Evolutionary conservation across 1,140 invertebrate genomes (phyloP).

Genomic region (Lucilia sericata): DNA sequence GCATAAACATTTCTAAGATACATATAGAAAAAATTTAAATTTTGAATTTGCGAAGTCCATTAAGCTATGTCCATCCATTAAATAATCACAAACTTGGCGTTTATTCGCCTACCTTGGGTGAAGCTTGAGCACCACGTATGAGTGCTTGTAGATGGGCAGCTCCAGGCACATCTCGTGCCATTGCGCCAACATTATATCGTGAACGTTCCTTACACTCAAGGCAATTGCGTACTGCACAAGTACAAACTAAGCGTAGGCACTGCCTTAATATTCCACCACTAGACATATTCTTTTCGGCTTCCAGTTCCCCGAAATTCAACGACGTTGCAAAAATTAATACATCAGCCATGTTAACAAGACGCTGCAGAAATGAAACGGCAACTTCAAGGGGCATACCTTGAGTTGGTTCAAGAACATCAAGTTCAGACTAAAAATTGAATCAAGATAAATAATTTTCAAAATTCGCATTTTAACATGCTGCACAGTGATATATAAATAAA

Average conservation of each 20-base stretch:
- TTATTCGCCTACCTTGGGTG: slow-evolving; percentile 83
- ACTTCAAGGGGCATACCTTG: slow-evolving; percentile 99
- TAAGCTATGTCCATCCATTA: too few species aligned
- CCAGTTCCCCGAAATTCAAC: slow-evolving; percentile 96
- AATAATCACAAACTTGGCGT: too few species aligned
- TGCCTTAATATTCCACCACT: slow-evolving; percentile 97
- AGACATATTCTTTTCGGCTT: slow-evolving; percentile 99
- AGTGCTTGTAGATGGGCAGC: slow-evolving; percentile 85
- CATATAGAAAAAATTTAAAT: too few species aligned
- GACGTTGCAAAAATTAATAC: slow-evolving; percentile 98
- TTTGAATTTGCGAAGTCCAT: too few species aligned
- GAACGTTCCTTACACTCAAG: slow-evolving; percentile 96
- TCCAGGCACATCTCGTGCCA: slow-evolving; percentile 64
- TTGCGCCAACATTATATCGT: slow-evolving; percentile 69
- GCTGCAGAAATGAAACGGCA: slow-evolving; percentile 95
- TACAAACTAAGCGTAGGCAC: slow-evolving; percentile 96
- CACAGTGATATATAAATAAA: too few species aligned
- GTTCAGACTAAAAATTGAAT: slow-evolving; percentile 82
- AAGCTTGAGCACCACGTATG: slow-evolving; percentile 86
- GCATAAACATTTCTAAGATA: too few species aligned
- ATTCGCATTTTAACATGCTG: too few species aligned
- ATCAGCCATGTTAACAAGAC: slow-evolving; percentile 98
- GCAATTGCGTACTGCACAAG: slow-evolving; percentile 97
- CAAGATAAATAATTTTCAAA: not conserved
- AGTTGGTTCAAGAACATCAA: slow-evolving; percentile 97